These are phyloP conservation scores for Gallinago paraguaiae DNA, from an alignment of 2,113 vertebrate species.

Conservation along the genomic window DNA sequence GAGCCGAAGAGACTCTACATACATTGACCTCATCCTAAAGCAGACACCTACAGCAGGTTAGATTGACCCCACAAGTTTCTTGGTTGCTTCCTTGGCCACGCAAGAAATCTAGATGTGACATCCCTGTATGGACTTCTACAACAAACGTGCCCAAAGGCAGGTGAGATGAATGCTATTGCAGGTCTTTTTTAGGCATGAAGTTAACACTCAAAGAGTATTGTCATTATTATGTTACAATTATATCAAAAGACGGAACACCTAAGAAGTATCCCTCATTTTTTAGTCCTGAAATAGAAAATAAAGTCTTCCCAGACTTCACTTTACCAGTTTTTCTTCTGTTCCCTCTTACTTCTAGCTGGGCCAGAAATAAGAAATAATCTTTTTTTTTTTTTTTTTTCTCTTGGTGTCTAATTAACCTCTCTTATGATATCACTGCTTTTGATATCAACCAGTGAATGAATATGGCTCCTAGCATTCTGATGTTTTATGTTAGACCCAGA, in stretches of 20 bases:
- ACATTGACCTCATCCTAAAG: background rate
- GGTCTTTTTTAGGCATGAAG: background rate
- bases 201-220: background rate
- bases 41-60: background rate
- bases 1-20: rapidly evolving
- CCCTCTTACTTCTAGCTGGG: background rate
- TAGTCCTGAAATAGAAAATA: background rate
- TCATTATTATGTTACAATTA: background rate
- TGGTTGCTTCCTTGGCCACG: background rate
- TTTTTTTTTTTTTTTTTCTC: background rate
- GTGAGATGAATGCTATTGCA: background rate
- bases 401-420: background rate
- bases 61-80: background rate
- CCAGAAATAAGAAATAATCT: background rate
- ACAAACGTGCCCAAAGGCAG: background rate
- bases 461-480: background rate
- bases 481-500: background rate
- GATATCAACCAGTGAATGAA: background rate
- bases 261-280: background rate
- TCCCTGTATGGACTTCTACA: rapidly evolving
- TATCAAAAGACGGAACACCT: background rate
- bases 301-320: background rate
- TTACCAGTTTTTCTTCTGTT: background rate
- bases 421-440: background rate
- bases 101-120: background rate